phyloP scores from a whole-genome alignment of 2,113 vertebrate species.

The Manacus vitellinus region DNA sequence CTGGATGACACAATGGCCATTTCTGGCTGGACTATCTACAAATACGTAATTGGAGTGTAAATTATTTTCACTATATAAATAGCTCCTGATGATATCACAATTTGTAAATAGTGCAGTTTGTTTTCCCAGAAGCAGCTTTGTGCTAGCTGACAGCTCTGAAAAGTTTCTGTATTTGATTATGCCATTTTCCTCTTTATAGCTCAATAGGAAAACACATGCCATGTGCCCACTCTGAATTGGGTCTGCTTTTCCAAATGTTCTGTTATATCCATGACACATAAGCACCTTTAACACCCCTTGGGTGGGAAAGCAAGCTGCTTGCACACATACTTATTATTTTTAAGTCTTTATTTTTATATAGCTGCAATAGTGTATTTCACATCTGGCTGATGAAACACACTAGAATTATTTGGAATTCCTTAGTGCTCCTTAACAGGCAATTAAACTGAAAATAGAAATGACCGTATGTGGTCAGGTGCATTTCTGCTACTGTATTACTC shows the following conservation, averaged over 20 bases:
- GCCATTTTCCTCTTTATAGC: constrained; percentile 11
- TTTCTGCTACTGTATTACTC: constrained; percentile 38
- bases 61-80: constrained; percentile 66
- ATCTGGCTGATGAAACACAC: constrained; percentile 57
- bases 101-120: constrained; percentile 55
- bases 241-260: constrained; percentile 19
- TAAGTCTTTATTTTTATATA: constrained; percentile 43
- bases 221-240: background rate
- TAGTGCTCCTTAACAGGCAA: constrained; percentile 62
- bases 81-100: constrained; percentile 65
- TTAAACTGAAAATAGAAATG: constrained; percentile 55
- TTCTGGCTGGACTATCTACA: constrained; percentile 31
- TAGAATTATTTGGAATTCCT: constrained; percentile 61
- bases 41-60: constrained; percentile 64
- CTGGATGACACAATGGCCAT: constrained; percentile 32
- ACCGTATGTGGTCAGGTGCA: constrained; percentile 34
- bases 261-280: background rate
- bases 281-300: constrained; percentile 38
- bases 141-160: constrained; percentile 33
- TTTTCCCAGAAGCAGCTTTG: constrained; percentile 52
- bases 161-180: constrained; percentile 42
- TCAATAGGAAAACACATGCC: constrained; percentile 22
- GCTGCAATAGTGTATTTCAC: constrained; percentile 17
- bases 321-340: constrained; percentile 2
- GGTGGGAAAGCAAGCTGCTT: background rate